phyloP scores from a whole-genome alignment of 2,113 vertebrate species.

The Paracanthobrama guichenoti region DNA sequence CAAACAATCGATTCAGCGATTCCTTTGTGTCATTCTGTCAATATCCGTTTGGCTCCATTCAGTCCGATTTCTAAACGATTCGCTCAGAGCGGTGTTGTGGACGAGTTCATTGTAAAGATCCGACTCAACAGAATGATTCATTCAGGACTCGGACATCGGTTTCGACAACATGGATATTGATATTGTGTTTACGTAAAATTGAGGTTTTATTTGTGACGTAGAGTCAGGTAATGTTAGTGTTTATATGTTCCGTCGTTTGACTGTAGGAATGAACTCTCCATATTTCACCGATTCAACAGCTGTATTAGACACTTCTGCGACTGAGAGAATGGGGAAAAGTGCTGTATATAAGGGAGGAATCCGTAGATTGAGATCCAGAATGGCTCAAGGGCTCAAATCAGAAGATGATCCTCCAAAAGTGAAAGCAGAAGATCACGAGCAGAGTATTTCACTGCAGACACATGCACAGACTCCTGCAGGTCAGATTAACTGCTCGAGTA shows the following conservation, averaged over 20 bases:
- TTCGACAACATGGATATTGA: not conserved
- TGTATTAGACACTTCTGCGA: not conserved
- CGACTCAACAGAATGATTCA: not conserved
- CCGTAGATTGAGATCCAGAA: slow-evolving; percentile 53
- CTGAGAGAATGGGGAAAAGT: not conserved
- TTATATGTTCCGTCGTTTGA: not conserved
- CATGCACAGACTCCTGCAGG: not conserved
- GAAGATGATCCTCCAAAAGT: slow-evolving; percentile 23
- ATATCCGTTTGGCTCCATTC: not conserved
- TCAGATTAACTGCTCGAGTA: not conserved
- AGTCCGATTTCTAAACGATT: not conserved
- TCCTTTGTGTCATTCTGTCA: not conserved
- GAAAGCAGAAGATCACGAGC: slow-evolving; percentile 66
- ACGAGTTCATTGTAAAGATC: not conserved
- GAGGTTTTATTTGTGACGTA: not conserved
- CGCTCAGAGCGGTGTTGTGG: too few species aligned
- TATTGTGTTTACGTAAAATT: not conserved
- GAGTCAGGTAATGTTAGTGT: not conserved
- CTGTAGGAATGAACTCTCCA: slow-evolving; percentile 37
- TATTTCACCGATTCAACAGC: slow-evolving; percentile 35
- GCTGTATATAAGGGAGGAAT: not conserved
- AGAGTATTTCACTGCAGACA: slow-evolving; percentile 37
- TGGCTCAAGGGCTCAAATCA: slow-evolving; percentile 20
- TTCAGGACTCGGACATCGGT: not conserved
- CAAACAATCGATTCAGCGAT: not conserved